phyloP scores from a whole-genome alignment of 2,113 vertebrate genomes.

The Paradoxurus hermaphroditus region DNA sequence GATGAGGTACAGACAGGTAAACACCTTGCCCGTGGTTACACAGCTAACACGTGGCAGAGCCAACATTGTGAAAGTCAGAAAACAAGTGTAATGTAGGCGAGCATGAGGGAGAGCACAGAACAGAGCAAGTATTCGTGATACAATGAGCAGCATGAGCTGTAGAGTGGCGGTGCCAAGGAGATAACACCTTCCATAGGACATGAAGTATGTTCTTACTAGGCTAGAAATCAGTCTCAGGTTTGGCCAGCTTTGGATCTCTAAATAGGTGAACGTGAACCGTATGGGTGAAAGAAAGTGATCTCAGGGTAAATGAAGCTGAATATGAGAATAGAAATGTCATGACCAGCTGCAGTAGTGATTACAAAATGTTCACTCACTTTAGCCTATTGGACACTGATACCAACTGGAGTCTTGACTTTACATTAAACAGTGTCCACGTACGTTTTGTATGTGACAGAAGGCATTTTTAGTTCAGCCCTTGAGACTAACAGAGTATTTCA shows the following conservation, averaged over 20 bases:
- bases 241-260: background rate
- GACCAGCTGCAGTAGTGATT: background rate
- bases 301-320: background rate
- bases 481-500: background rate
- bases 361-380: background rate
- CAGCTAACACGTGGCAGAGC: background rate
- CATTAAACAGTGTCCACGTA: background rate
- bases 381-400: background rate
- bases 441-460: background rate
- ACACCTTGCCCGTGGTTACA: background rate
- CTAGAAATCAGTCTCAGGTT: background rate
- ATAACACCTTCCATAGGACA: background rate
- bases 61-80: background rate
- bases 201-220: background rate
- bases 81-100: background rate
- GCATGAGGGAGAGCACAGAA: background rate
- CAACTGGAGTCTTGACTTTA: background rate
- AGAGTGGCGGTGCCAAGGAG: background rate
- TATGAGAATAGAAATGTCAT: background rate
- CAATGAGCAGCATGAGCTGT: background rate
- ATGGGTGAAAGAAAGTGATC: background rate
- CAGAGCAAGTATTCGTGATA: background rate
- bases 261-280: background rate
- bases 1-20: background rate
- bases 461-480: background rate